Evolutionary conservation across 2,888 invertebrate species (phyloP), one percentile per base, ranked within the genome.

Genomic region (Muschampia plurimacula): DNA sequence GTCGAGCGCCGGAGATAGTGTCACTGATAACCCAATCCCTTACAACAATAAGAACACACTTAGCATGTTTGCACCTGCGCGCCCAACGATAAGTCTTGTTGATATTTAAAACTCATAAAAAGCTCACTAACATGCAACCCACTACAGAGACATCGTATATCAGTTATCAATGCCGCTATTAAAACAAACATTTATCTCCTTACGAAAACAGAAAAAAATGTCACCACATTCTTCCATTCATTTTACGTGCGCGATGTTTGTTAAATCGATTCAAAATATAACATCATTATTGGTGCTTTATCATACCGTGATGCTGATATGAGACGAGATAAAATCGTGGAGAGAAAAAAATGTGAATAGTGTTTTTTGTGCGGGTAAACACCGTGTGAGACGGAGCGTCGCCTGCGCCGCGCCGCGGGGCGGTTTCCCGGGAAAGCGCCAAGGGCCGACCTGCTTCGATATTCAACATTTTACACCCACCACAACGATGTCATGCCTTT

Each of bases 281-380:
- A 94, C 93, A 93, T 93, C 93, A 93, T 92, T 93, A 94, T 93
- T 91, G 93, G 90, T 92, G 88, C 92, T 93, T 91, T 89, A 93
- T 93, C 92, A 93, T 87, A 87, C 83, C 81, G 83, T 80, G 86
- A 87, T 84, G 86, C 85, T 90, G 93, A 93, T 93, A 87, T 88
- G 85, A 89, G 86, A 82, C 75, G 84, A 89, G 93, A 93, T 93
- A 93, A 92, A 82, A 85, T 81, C 76, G 80, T 80, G 78, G 78
- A 83, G 74, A 86, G 84, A 87, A 67, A 91, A 91, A 91, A 91
- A 88, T 79, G 80, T 86, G 86, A 87, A 87, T 86, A 84, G 85
- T 85, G 81, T 90, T 92, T 93, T 93, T 92, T 91, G 85, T 88
- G 83, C 81, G 82, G 85, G 83, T 84, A 3, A 81, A 86, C 88